Conservation (phyloP, 2,113 vertebrate genomes). For the Corythaeola cristata region DNA sequence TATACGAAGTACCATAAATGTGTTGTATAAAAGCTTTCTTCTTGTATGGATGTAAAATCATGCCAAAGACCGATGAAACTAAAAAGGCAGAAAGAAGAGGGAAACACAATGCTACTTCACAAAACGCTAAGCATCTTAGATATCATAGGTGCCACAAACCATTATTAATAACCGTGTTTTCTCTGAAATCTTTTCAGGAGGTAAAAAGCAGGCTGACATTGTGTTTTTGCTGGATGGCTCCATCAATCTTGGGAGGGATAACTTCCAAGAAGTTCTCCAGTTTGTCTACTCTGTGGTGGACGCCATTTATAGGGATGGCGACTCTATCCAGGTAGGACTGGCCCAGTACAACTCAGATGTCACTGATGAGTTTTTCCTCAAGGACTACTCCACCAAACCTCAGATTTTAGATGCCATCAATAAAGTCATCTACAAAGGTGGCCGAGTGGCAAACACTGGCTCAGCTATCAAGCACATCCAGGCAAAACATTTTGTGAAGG, state of each 20-base stretch:
- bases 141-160: background rate
- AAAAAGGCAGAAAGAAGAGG: background rate
- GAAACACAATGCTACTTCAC: background rate
- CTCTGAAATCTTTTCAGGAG: slow-evolving; percentile 44
- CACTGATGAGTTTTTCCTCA: slow-evolving; percentile 89
- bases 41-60: background rate
- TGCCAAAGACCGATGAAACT: background rate
- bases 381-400: slow-evolving; percentile 80
- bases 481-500: slow-evolving; percentile 85
- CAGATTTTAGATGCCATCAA: slow-evolving; percentile 82
- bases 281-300: slow-evolving; percentile 88
- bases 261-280: slow-evolving; percentile 83
- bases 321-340: slow-evolving; percentile 86
- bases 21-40: background rate
- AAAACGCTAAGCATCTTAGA: background rate
- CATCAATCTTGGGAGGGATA: slow-evolving; percentile 85
- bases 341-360: slow-evolving; percentile 91
- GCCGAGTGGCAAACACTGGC: slow-evolving; percentile 82
- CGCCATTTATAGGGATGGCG: slow-evolving; percentile 80
- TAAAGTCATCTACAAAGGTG: slow-evolving; percentile 86
- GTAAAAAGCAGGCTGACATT: slow-evolving; percentile 88
- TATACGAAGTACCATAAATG: background rate
- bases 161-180: background rate
- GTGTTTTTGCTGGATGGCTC: slow-evolving; percentile 96
- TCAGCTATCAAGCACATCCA: slow-evolving; percentile 85